Evolutionary conservation across 2,888 invertebrate species (phyloP), one percentile per base, ranked within the genome.

Genomic region (Cosmia pyralina): DNA sequence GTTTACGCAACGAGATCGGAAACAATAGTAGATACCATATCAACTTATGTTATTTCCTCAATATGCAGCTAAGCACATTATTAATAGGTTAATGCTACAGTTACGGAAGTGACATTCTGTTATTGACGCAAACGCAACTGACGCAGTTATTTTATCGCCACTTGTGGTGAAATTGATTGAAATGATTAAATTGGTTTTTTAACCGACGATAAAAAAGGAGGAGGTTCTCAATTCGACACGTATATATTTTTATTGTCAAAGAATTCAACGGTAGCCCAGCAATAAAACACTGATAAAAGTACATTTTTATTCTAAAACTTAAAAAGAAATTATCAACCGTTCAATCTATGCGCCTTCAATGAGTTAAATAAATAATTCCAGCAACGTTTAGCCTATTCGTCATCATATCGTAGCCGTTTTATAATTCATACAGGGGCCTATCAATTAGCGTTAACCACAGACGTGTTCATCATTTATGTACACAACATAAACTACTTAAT

Each of bases 401-500:
- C 64, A 63, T 69, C n/a, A 64, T 19, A 69, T 28, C 28, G 13
- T 17, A 10, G 28, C 7, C 19, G 34, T 28, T 69, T 59, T 22
- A 60, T 44, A 44, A 63, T 64, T 70, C 63, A 75, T 28, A 65
- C 19, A 48, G 46, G 34, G 59, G 22, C 38, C 48, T 50, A 34
- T 60, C 76, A 64, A 64, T 76, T 64, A 77, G 34, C 71, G 34
- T 13, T 38, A 41, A 53, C 22, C 22, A 53, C 34, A 48, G 44
- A 62, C 72, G 55, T 78, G 60, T 13, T 72, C 28, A 78, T 55
- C 65, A 28, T 52, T 55, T 46, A 53, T 62, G 22, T 62, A 66
- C 71, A 77, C 53, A 65, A n/a, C 19, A 22, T 19, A 38, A 46
- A 13, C n/a, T 62, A 60, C 50, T 41, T 62, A 34, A 28, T 57